A percentile compares a stretch with the other conserved stretches of the same genome.
Evolutionary conservation across 2,113 vertebrate genomes (phyloP).

Genomic region (Strigops habroptila): DNA sequence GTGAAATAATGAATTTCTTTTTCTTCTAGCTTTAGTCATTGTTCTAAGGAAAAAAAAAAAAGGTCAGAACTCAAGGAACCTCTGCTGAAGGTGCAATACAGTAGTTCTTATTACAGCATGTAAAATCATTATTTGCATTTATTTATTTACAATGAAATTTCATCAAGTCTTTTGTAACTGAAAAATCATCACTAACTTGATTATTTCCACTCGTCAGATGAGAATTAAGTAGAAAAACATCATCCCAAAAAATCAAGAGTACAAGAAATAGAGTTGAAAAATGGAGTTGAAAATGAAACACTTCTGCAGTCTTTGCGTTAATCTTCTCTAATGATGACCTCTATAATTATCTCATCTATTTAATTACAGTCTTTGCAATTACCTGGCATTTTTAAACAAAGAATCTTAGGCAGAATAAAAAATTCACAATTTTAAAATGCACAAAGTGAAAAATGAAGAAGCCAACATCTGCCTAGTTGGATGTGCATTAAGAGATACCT

Average conservation of each 20-base stretch:
- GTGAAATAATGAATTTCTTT: neutral
- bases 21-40: neutral
- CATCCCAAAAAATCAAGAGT: neutral
- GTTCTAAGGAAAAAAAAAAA: neutral
- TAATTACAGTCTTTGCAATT: constrained; percentile 33
- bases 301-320: neutral
- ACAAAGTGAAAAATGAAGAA: neutral
- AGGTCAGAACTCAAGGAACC: neutral
- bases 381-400: constrained; percentile 10
- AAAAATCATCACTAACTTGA: neutral
- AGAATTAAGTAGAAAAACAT: neutral
- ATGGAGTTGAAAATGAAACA: constrained; percentile 5
- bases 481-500: neutral
- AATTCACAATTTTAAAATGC: neutral
- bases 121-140: neutral
- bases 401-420: constrained; percentile 2
- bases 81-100: neutral
- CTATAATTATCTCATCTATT: constrained; percentile 55
- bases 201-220: neutral
- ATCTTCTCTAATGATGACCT: constrained; percentile 17
- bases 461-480: neutral
- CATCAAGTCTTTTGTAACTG: neutral
- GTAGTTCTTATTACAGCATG: neutral
- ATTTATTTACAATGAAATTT: neutral
- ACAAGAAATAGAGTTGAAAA: neutral